Base-by-base conservation (phyloP, 2,797 vertebrate species). In the Fundulus diaphanus region DNA sequence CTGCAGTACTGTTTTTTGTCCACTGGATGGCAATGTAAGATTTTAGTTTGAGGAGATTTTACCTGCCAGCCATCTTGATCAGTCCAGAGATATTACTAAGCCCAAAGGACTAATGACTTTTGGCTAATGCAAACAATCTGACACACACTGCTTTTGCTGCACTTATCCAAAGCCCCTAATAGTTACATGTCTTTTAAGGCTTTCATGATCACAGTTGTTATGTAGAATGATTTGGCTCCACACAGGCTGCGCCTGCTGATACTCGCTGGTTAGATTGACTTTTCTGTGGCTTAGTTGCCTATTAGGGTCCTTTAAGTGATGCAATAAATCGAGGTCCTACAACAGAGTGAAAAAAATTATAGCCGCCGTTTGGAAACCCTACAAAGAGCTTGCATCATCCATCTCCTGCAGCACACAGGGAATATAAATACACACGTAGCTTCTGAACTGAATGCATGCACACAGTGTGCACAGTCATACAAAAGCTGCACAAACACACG, bases 21-120 rank as follows among this genome's bases (percentile, higher is more conserved):
- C 95, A 93, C 94, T 82, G 78, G 94, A 90, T 92, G 94, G 94
- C 31, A 86, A 82, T 92, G 89, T 87, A 81, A 84, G 85, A 92
- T 92, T 80, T 94, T 70, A 57, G 9, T 73, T 90, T 49, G 49
- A 46, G 72, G 42, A 46, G 29, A 27, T 13, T 68, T 20, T 35
- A 35, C 72, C 83, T 82, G 77, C 67, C 68, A 5, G 70, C 88
- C 90, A 91, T 92, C 83, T 90, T 88, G 82, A 77, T 74, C 68
- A 70, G 61, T 51, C 35, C 52, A 76, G 79, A 79, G 44, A 72
- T 75, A 54, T 77, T 40, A 65, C 33, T 73, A 35, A 76, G 48
- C 42, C 72, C 72, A 71, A 73, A 74, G 79, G 37, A 80, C 27
- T 24, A 63, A 86, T 86, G 59, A 48, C 68, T 24, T 69, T 49